Base-by-base conservation (phyloP, 2,888 invertebrate species). In the Acanthoscelides obtectus region DNA sequence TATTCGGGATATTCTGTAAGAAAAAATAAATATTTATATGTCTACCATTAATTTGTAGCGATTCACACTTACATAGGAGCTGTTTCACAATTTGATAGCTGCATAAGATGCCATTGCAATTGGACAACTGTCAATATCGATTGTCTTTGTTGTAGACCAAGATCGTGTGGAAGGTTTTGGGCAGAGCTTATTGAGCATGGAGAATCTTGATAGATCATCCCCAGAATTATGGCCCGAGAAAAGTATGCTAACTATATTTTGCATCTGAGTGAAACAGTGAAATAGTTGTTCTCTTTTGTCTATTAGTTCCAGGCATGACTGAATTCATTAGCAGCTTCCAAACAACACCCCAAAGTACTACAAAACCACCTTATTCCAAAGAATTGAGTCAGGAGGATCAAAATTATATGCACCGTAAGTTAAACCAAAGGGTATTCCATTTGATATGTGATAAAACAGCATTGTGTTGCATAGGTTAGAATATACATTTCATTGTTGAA, bases 191-290 rank as follows among this genome's bases (percentile, higher is more conserved):
- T 88, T 96, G 80, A 96, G 96, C 82, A 88, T 93, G 82, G 98
- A 98, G 87, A 96, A 94, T 83, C 87, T 98, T 79, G 97, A 97
- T 86, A 90, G 98, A 79, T 91, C 95, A n/a, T 98, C 98, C 1
- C 98, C 98, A 45, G 97, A 98, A 83, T 86, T 98, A 81, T 98
- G 98, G 98, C 97, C 97, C 22, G 97, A 97, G 86, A 94, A 95
- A 88, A 94, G 97, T 96, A 89, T 91, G 71, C 73, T 69, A 22
- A 12, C 45, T 12, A 12, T 12, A 45, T 45, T 25, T 25, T 8
- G 3, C 25, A 8, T 25, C 25, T 3, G 25, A 64, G 27, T 22
- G 21, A 45, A 64, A 67, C 27, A 66, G 22, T 22, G 20, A 22
- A 71, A 45, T 20, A 22, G 17, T 65, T 22, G 12, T 22, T 63